Percentiles rank a stretch among this genome's conserved stretches.
These are phyloP conservation scores for Nyctereutes procyonoides DNA, from an alignment of 2,113 vertebrate species.

Conservation along the genomic window DNA sequence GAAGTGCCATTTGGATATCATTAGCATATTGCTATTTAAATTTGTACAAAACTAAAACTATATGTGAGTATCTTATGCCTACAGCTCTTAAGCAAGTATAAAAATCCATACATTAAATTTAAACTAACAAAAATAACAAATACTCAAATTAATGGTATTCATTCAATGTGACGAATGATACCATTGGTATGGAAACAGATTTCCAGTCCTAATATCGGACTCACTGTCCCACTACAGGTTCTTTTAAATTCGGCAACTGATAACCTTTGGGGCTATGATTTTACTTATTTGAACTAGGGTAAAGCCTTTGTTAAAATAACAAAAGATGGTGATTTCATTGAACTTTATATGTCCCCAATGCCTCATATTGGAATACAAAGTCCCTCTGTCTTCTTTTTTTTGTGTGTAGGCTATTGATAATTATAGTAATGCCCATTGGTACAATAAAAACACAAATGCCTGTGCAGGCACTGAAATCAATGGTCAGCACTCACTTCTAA, in stretches of 20 bases:
- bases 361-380: not conserved
- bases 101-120: conserved; percentile 38
- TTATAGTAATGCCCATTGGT: not conserved
- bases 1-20: not conserved
- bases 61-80: not conserved
- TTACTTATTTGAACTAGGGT: not conserved
- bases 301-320: conserved; percentile 16
- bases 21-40: not conserved
- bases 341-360: not conserved
- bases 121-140: conserved; percentile 33
- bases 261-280: not conserved
- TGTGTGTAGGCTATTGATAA: not conserved
- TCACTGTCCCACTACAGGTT: not conserved
- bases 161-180: not conserved
- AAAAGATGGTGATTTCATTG: conserved; percentile 1
- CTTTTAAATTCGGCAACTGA: conserved; percentile 14
- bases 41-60: conserved; percentile 42
- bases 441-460: not conserved
- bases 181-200: not conserved
- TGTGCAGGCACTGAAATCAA: not conserved
- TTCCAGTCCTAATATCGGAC: not conserved
- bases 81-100: not conserved
- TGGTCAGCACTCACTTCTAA: not conserved
- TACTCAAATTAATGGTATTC: conserved; percentile 7
- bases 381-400: not conserved